Evolutionary conservation across 2,888 invertebrate genomes (phyloP).

Genomic region (Microdon myrmicae): DNA sequence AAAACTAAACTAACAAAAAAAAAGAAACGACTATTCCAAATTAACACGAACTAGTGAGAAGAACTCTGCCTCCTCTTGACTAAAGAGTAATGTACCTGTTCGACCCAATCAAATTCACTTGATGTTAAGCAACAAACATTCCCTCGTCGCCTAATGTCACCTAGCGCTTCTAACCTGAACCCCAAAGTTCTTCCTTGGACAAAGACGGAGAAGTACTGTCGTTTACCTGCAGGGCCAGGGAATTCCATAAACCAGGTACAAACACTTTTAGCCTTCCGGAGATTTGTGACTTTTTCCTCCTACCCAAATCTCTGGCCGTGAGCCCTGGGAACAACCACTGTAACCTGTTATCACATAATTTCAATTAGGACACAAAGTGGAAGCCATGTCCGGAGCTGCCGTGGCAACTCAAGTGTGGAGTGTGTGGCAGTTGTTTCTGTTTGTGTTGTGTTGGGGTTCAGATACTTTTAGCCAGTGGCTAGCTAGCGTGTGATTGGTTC

Average conservation of each 20-base stretch:
- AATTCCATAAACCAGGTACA: conserved; percentile 45
- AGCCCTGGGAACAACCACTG: conserved; percentile 42
- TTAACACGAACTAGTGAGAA: conserved; percentile 15
- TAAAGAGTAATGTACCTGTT: conserved; percentile 50
- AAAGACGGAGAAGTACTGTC: conserved; percentile 50
- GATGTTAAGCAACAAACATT: conserved; percentile 47
- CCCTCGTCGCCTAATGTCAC: conserved; percentile 38
- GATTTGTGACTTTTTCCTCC: conserved; percentile 7
- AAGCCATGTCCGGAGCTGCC: conserved; percentile 47
- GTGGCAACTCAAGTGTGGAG: conserved; percentile 27
- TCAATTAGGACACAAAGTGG: conserved; percentile 53
- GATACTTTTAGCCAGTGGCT: conserved; percentile 31
- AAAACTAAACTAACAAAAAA: not conserved
- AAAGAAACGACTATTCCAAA: too few species aligned
- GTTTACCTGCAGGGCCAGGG: conserved; percentile 48
- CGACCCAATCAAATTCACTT: conserved; percentile 46
- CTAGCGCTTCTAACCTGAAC: conserved; percentile 38
- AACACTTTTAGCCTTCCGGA: conserved; percentile 42
- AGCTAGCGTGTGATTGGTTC: conserved; percentile 51
- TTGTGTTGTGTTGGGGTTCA: conserved; percentile 26
- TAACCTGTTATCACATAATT: conserved; percentile 53
- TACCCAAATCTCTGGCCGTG: not conserved
- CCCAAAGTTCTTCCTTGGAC: conserved; percentile 25
- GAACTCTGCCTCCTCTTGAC: conserved; percentile 45
- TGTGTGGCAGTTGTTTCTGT: conserved; percentile 14